Evolutionary conservation across 1,140 invertebrate genomes (phyloP).

Genomic region (Diorhabda sublineata): DNA sequence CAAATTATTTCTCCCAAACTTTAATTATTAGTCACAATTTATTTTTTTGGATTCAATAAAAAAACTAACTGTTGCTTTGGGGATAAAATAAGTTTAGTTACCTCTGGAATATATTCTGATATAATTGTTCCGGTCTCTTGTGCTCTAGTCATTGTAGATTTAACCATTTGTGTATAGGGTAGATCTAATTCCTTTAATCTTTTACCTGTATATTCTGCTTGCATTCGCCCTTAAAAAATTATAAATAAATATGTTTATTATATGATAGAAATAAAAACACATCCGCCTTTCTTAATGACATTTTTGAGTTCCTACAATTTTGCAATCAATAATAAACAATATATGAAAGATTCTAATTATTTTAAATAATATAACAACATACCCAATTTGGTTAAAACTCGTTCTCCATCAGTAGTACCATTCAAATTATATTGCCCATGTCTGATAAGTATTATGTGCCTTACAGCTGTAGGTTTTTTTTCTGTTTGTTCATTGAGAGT

Average conservation of each 20-base stretch:
- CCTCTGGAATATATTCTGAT: slow-evolving; percentile 57
- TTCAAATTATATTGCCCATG: slow-evolving; percentile 90
- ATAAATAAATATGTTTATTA: not conserved
- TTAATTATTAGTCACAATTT: no score
- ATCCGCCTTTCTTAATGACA: no score
- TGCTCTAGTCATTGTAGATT: slow-evolving; percentile 91
- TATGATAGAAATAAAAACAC: slow-evolving; percentile 21
- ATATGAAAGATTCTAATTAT: no score
- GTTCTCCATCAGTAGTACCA: slow-evolving; percentile 69
- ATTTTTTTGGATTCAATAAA: not conserved
- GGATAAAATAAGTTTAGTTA: slow-evolving; percentile 33
- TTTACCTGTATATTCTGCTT: slow-evolving; percentile 78
- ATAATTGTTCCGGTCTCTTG: slow-evolving; percentile 88
- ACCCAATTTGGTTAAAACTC: slow-evolving; percentile 76
- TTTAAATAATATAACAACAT: slow-evolving; percentile 5
- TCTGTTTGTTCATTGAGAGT: slow-evolving; percentile 59
- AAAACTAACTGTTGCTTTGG: not conserved
- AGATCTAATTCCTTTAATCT: slow-evolving; percentile 69
- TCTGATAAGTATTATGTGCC: slow-evolving; percentile 86
- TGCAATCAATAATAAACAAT: no score
- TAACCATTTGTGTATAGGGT: slow-evolving; percentile 72
- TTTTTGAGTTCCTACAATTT: no score
- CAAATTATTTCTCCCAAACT: no score
- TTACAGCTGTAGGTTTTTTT: slow-evolving; percentile 64
- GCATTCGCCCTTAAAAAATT: slow-evolving; percentile 61